Evolutionary conservation across 1,140 invertebrate species (phyloP), one percentile per base, ranked within the genome.

Genomic region (Nautilus pompilius): DNA sequence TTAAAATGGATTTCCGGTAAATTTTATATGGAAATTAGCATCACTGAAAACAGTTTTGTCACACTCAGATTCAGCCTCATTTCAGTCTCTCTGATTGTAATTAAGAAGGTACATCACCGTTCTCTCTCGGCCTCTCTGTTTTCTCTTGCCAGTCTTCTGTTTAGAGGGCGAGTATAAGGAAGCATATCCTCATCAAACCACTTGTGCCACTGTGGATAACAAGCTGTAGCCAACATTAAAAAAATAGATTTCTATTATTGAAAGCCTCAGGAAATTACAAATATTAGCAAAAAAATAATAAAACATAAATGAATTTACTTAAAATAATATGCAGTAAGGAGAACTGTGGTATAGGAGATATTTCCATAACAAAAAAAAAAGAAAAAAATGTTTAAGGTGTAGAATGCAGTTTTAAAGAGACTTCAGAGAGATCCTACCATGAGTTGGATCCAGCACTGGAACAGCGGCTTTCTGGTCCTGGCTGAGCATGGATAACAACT

Each of bases 391-490:
- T 48, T 15, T 17, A 30, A 48, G 17, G 17, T 20, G 15, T 30
- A 17, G 17, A 57, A 10, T 26, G 26, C 6, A 59, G 6, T 6
- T 26, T 48, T 8, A n/a, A 26, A 24, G n/a, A n/a, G n/a, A n/a
- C n/a, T 24, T 58, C 13, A 59, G 8, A 4, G 34, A 4, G 22
- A 28, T 45, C 62, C 58, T 65, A 81, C 79, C 75, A 72, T 81
- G 78, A 53, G 79, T 81, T 26, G 77, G 79, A 64, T 81, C 79
- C 29, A 81, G 66, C 1, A 79, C 77, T 28, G 79, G 79, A 64
- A 80, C 70, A 28, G 76, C 77, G n/a, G 76, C 70, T 62, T 78
- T 80, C 54, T 72, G 67, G 54, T 79, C 77, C 63, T 75, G 62
- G 2, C 63, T 72, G 24, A 81, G 61, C 63, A 76, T 67, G 4